A percentile compares a stretch with the other conserved stretches of the same genome.
Evolutionary conservation across 2,797 vertebrate species (phyloP).

Genomic region (Chelidonichthys spinosus): DNA sequence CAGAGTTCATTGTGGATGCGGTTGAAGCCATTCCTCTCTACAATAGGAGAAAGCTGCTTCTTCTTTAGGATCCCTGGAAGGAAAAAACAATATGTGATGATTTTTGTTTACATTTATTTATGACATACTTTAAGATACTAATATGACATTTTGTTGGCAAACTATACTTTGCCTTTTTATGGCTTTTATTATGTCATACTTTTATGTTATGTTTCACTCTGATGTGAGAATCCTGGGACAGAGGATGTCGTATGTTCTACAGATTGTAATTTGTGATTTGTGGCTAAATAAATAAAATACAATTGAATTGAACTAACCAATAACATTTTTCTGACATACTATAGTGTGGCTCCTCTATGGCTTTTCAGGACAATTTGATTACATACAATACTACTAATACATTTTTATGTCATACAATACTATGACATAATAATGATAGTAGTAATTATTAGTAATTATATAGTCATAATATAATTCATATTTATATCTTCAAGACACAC

Average conservation of each 20-base stretch:
- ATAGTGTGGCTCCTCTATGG: too few relatives aligned
- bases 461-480: too few relatives aligned
- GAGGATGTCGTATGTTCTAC: too few relatives aligned
- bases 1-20: constrained; percentile 85
- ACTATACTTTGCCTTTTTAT: not conserved
- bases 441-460: too few relatives aligned
- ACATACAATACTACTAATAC: too few relatives aligned
- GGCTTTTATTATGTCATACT: not conserved
- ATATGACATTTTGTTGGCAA: not conserved
- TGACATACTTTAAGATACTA: not conserved
- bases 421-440: too few relatives aligned
- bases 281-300: too few relatives aligned
- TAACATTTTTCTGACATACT: not conserved
- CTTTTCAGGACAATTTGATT: too few relatives aligned
- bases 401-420: too few relatives aligned
- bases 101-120: not conserved
- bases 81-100: not conserved
- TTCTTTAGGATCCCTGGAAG: constrained; percentile 93
- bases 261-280: too few relatives aligned
- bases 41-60: constrained; percentile 90
- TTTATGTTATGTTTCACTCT: not conserved
- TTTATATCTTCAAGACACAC: not conserved
- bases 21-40: constrained; percentile 87
- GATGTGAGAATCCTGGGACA: too few relatives aligned
- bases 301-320: too few relatives aligned